Evolutionary conservation across 2,797 vertebrate genomes (phyloP), one percentile per base, ranked within the genome.

Genomic region (Peromyscus nudipes): DNA sequence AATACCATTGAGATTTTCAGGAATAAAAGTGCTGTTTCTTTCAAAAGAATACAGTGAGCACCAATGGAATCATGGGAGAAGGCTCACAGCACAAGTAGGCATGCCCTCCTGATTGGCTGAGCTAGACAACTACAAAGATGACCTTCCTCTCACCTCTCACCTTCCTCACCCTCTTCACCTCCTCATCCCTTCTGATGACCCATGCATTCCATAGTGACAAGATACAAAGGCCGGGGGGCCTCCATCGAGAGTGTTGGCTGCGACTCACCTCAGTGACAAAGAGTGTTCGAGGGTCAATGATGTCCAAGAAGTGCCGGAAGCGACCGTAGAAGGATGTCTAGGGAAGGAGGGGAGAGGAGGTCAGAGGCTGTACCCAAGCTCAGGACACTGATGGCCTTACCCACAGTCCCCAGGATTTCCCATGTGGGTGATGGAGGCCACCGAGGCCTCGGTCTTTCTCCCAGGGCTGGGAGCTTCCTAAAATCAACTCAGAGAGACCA

Each of bases 221-320:
- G 69, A 60, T 31, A 57, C 37, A 95, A 81, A 91, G n/a, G 77
- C 85, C 82, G 34, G 75, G 29, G 65, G 60, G 46, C 40, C 60
- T 49, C 94, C 49, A 11, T 0, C 6, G 21, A 92, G 79, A 71
- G 40, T 31, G 73, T 49, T 23, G 21, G 40, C 69, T 69, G 14
- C 0, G 46, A 94, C 89, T 98, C 99, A 99, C 99, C 99, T 99
- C 99, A 0, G 99, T 99, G 75, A 99, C 99, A 69, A 99, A 99
- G 71, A 99, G 99, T 0, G 99, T 99, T 64, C 99, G 99, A 1
- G 99, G 99, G 97, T 99, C 99, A 4, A 99, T 99, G 98, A 99
- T 99, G 97, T 99, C 99, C 99, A 99, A 92, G 98, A 99, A 99
- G 98, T 99, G 99, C 94, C 99, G 98, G 98, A 99, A 99, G 85